Evolutionary conservation across 1,140 invertebrate species (phyloP).

Genomic region (Trachymyrmex cornetzi): DNA sequence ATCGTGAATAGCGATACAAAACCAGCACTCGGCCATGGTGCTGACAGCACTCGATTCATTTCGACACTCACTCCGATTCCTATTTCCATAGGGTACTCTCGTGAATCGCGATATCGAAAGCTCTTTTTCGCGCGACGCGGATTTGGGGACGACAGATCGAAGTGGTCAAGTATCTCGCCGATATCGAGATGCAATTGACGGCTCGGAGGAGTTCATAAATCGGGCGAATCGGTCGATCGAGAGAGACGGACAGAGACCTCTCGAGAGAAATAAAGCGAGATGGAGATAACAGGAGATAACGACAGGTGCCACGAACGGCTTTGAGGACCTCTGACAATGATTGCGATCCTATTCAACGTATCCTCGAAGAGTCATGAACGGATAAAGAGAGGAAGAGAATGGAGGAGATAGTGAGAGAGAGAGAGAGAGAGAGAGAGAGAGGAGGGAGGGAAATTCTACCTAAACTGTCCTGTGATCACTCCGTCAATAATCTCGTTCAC

Average conservation of each 20-base stretch:
- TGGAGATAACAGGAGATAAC: slow-evolving; percentile 24
- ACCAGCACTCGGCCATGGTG: neutral
- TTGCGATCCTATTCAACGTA: slow-evolving; percentile 51
- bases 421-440: neutral
- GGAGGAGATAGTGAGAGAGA: neutral
- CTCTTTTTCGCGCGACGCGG: slow-evolving; percentile 29
- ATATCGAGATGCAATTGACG: slow-evolving; percentile 62
- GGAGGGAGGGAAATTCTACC: slow-evolving; percentile 7
- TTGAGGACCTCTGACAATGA: slow-evolving; percentile 41
- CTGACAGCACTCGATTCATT: slow-evolving; percentile 40
- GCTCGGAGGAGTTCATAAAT: slow-evolving; percentile 64
- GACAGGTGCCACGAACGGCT: slow-evolving; percentile 10
- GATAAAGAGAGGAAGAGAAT: neutral
- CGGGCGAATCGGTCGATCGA: slow-evolving; percentile 63
- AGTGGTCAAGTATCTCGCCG: slow-evolving; percentile 49
- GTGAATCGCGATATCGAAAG: slow-evolving; percentile 49
- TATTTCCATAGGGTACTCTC: slow-evolving; percentile 48
- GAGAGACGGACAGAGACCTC: slow-evolving; percentile 17
- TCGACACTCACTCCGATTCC: slow-evolving; percentile 22
- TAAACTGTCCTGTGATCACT: slow-evolving; percentile 38
- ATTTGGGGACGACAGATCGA: slow-evolving; percentile 52
- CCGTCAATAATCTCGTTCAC: slow-evolving; percentile 47
- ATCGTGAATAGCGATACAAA: neutral
- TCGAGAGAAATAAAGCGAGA: slow-evolving; percentile 14
- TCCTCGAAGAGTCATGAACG: slow-evolving; percentile 43